Evolutionary conservation across 2,888 invertebrate genomes (phyloP), one percentile per base, ranked within the genome.

Genomic region (Hartigia nigra): DNA sequence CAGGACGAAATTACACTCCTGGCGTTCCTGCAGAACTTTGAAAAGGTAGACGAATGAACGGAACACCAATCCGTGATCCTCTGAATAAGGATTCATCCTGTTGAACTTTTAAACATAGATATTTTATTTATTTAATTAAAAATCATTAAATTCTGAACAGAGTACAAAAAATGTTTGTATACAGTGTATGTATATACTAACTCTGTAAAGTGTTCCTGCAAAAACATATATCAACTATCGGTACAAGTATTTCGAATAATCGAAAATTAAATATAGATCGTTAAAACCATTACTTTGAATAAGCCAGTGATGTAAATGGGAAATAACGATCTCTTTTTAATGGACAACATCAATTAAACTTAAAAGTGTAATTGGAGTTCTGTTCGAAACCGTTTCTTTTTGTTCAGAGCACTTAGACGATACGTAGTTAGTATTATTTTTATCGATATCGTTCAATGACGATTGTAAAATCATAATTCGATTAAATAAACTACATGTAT

Each of bases 21-120:
- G 95, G 81, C 95, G 93, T 86, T 96, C 95, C 87, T 95, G 95
- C 82, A 98, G 94, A 87, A 96, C 93, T 87, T 96, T 94, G 93
- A 97, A 98, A 86, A 98, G 94, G 92, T 98, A 96, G 86, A 97
- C 94, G 92, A 98, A 98, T 5, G 98, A 96, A 12, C 98, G 95
- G 88, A 98, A 97, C 86, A 98, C 96, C 78, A 98, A 93, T 1
- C 98, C 98, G 90, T 97, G 97, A 12, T 96, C 95, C 34, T 95
- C 93, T 80, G 96, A 95, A 86, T 94, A 94, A 0, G 94, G 94
- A 89, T 95, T 94, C 23, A 95, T 93, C 81, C 92, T 93, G 82
- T 94, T 93, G 89, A 96, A 95, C 96, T 96, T 88, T 0, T 86
- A 87, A 72, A 3, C 31, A 32, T 23, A 72, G 1, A 34, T 31